phyloP scores from a whole-genome alignment of 2,888 invertebrate species.

The Trichogramma evanescens region DNA sequence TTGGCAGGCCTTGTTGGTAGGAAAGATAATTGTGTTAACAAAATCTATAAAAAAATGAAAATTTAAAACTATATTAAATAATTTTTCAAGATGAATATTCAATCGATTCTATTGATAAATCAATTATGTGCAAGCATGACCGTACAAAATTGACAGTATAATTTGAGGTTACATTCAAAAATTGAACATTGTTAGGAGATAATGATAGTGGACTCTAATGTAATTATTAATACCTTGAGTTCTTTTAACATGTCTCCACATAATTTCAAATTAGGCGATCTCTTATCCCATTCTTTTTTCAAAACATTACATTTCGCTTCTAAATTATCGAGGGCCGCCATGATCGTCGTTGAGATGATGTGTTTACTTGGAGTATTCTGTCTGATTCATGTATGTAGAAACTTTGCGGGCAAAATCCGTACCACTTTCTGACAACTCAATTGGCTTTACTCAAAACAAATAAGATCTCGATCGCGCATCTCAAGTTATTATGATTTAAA shows the following conservation, averaged over 20 bases:
- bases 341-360: constrained; percentile 28
- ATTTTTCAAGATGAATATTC: background rate
- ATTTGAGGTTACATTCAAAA: constrained; percentile 13
- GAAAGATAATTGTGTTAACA: constrained; percentile 74
- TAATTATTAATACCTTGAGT: constrained; percentile 62
- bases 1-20: constrained; percentile 81
- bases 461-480: no score
- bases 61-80: constrained; percentile 17
- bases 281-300: constrained; percentile 78
- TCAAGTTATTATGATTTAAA: no score
- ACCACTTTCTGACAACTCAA: no score
- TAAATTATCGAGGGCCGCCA: constrained; percentile 69
- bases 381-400: no score
- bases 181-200: no score
- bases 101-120: constrained; percentile 4
- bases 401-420: no score
- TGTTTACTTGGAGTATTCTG: no score
- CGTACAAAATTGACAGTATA: constrained; percentile 15
- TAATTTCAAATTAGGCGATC: constrained; percentile 72
- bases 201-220: background rate
- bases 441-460: no score
- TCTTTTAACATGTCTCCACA: constrained; percentile 78
- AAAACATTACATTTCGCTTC: constrained; percentile 74
- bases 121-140: constrained; percentile 14
- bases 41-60: constrained; percentile 55